Conservation (phyloP, 2,888 invertebrate species). For the Euplagia quadripunctaria region DNA sequence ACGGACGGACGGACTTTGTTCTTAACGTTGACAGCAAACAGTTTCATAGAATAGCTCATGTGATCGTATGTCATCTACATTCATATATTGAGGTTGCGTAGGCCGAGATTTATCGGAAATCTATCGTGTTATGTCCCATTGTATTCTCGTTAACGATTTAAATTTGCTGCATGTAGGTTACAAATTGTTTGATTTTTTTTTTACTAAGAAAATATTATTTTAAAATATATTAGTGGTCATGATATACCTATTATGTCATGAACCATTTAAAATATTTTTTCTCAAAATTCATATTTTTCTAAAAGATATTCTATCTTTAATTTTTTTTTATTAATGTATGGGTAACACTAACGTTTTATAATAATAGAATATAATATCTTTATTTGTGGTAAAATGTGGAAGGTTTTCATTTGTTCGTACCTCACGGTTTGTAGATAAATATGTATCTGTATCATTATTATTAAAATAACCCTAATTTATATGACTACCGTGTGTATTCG, state of each 20-base stretch:
- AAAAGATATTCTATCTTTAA: background rate
- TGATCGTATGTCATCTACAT: constrained; percentile 27
- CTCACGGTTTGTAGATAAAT: too few relatives aligned
- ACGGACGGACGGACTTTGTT: constrained; percentile 62
- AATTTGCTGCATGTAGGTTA: constrained; percentile 67
- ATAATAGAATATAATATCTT: too few relatives aligned
- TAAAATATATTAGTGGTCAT: background rate
- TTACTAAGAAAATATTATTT: constrained; percentile 29
- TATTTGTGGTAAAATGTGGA: too few relatives aligned
- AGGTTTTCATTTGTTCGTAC: too few relatives aligned
- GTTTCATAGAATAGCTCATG: constrained; percentile 66
- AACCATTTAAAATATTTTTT: too few relatives aligned
- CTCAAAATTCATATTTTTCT: background rate
- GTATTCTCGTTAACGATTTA: constrained; percentile 66
- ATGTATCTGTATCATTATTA: too few relatives aligned
- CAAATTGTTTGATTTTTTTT: constrained; percentile 50
- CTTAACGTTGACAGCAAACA: constrained; percentile 60
- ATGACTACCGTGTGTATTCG: background rate
- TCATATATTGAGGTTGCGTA: constrained; percentile 64
- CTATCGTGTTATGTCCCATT: constrained; percentile 69
- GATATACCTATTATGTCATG: background rate
- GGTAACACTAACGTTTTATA: background rate
- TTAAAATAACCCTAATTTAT: too few relatives aligned
- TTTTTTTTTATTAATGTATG: background rate
- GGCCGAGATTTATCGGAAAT: constrained; percentile 66